Evolutionary conservation across 1,140 invertebrate genomes (phyloP).

Genomic region (Hylaeus anthracinus): DNA sequence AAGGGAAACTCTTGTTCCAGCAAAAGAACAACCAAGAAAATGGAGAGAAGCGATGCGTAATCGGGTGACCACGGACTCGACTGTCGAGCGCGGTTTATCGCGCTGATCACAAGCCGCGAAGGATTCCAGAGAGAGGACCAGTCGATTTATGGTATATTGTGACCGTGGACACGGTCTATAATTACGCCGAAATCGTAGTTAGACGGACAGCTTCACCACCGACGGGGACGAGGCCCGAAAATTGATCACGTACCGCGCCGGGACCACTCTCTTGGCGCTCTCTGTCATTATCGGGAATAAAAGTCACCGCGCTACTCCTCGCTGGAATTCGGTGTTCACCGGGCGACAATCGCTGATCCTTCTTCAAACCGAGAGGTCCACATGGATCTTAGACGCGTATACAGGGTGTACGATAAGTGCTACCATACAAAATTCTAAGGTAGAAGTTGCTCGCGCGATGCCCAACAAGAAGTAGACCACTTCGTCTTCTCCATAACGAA

Average conservation of each 20-base stretch:
- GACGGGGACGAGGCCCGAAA: constrained; percentile 70
- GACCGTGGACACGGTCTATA: constrained; percentile 67
- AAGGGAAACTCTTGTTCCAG: not conserved
- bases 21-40: not conserved
- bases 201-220: constrained; percentile 58
- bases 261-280: constrained; percentile 61
- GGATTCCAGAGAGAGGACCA: constrained; percentile 9
- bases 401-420: constrained; percentile 8
- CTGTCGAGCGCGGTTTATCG: constrained; percentile 35
- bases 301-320: constrained; percentile 79
- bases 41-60: not conserved
- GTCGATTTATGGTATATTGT: constrained; percentile 49
- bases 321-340: constrained; percentile 70
- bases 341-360: constrained; percentile 71
- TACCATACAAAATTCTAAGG: too few relatives aligned
- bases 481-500: too few relatives aligned
- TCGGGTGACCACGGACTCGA: not conserved
- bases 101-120: constrained; percentile 36
- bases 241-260: constrained; percentile 78
- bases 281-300: constrained; percentile 82
- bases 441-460: too few relatives aligned
- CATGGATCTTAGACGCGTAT: not conserved
- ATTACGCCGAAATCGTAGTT: constrained; percentile 79
- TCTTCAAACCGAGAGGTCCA: not conserved
- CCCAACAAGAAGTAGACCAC: too few relatives aligned